These are phyloP conservation scores for Idaea biselata DNA, from an alignment of 2,888 invertebrate genomes.

Conservation along the genomic window DNA sequence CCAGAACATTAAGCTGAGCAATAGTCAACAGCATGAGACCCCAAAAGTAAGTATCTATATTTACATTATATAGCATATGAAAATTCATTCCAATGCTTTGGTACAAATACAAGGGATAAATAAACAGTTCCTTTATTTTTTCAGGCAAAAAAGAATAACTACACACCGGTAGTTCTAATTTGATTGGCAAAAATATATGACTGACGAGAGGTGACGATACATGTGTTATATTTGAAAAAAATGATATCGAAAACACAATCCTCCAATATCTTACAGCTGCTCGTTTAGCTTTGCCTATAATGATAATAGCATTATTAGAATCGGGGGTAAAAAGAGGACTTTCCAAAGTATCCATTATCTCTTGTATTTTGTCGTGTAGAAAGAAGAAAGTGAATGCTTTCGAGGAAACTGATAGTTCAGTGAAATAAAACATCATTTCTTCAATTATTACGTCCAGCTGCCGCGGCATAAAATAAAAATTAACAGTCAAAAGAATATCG, in stretches of 20 bases:
- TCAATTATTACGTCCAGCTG: slow-evolving; percentile 48
- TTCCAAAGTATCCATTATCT: slow-evolving; percentile 43
- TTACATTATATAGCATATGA: slow-evolving; percentile 48
- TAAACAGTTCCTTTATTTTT: slow-evolving; percentile 32
- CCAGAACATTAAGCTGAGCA: slow-evolving; percentile 58
- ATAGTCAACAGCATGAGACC: slow-evolving; percentile 52
- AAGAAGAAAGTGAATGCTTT: slow-evolving; percentile 50
- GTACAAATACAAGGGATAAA: slow-evolving; percentile 52
- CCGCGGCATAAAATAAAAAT: slow-evolving; percentile 48
- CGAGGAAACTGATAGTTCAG: slow-evolving; percentile 38
- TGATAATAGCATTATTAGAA: slow-evolving; percentile 31
- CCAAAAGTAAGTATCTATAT: slow-evolving; percentile 53
- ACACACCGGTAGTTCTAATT: slow-evolving; percentile 43
- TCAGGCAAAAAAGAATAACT: slow-evolving; percentile 52
- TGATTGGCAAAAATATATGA: slow-evolving; percentile 36
- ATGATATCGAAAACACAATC: slow-evolving; percentile 37
- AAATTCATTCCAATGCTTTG: slow-evolving; percentile 50
- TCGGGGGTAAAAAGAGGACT: slow-evolving; percentile 48
- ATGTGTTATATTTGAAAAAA: slow-evolving; percentile 37
- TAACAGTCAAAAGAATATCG: slow-evolving; percentile 36
- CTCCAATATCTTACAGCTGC: slow-evolving; percentile 48
- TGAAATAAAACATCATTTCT: slow-evolving; percentile 55
- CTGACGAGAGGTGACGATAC: slow-evolving; percentile 37
- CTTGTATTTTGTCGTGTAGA: slow-evolving; percentile 36
- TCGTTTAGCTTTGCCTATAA: slow-evolving; percentile 44